Evolutionary conservation across 2,888 invertebrate species (phyloP).

Genomic region (Byasa hedistus): DNA sequence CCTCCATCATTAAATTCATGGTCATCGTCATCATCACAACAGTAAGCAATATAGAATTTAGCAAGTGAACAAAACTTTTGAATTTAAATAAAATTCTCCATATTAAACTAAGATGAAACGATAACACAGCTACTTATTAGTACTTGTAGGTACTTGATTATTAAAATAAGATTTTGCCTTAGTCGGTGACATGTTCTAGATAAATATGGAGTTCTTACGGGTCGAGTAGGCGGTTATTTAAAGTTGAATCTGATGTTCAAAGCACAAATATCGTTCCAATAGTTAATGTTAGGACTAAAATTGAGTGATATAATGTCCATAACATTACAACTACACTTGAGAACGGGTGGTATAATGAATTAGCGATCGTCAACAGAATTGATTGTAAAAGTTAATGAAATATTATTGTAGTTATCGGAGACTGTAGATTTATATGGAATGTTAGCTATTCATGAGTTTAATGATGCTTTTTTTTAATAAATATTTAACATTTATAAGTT

Average conservation of each 20-base stretch:
- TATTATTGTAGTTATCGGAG: constrained; percentile 61
- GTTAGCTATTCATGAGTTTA: constrained; percentile 65
- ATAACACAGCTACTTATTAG: neutral
- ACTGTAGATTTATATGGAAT: constrained; percentile 72
- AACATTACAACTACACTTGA: constrained; percentile 1
- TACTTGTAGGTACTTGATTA: neutral
- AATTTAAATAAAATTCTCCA: constrained; percentile 10
- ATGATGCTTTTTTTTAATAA: constrained; percentile 56
- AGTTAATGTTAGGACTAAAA: constrained; percentile 14
- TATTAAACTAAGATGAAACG: neutral
- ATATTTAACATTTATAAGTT: constrained; percentile 43
- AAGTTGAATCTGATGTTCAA: constrained; percentile 11
- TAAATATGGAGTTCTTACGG: constrained; percentile 3
- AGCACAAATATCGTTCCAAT: constrained; percentile 24
- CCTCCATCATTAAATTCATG: neutral
- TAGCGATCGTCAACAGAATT: neutral
- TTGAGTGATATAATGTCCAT: constrained; percentile 15
- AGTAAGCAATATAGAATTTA: constrained; percentile 26
- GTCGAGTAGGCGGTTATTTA: constrained; percentile 10
- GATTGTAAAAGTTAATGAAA: constrained; percentile 24
- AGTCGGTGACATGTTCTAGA: constrained; percentile 18
- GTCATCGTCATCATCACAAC: constrained; percentile 7
- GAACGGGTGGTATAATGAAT: neutral
- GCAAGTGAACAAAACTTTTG: constrained; percentile 1
- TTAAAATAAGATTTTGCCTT: constrained; percentile 22